Base-by-base conservation (phyloP, 1,140 invertebrate species). In the Drosophila pallidifrons region DNA sequence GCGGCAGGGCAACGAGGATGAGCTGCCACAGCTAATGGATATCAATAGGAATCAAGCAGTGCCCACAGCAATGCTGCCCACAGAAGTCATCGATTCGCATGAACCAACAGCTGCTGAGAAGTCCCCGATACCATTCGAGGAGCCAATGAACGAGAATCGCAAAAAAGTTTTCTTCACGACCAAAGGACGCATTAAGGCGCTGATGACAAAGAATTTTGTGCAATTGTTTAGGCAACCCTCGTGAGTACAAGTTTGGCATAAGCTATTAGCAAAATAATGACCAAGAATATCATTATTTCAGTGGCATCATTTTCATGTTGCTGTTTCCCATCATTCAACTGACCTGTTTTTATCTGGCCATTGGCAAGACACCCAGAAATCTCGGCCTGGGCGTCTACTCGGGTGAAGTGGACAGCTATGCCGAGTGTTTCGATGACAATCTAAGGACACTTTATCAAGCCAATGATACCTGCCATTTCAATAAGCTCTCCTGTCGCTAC, bases 291-390 rank as follows among this genome's bases (percentile, higher is more conserved):
- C 57, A 46, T 82, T 82, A 61, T 5, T 83, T 41, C 3, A 97
- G 96, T 2, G 95, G 96, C 5, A 93, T 97, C 7, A 85, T 96
- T 61, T 98, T 98, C 91, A 95, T 97, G 59, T 93, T 98, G 25
- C 75, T 97, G 28, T 95, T 98, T 74, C 98, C 98, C 1, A 93
- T 97, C 2, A 91, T 98, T 6, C 95, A 98, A 94, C 93, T 96
- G n/a, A 93, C 95, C 4, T 93, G 96, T 1, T 98, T 98, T 91
- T 96, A 97, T 92, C 77, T 96, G 32, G 95, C 96, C 10, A 95
- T 98, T 55, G 97, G 97, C 5, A 94, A 94, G 25, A 96, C 97
- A 74, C 96, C 97, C 0, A 94, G 94, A 61, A 94, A 95, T 43
- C 93, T 98, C 0, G 93, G 93, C 11, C 77, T 98, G 10, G 97